Conservation (phyloP, 2,888 invertebrate species). For the Mesochorus sp. region DNA sequence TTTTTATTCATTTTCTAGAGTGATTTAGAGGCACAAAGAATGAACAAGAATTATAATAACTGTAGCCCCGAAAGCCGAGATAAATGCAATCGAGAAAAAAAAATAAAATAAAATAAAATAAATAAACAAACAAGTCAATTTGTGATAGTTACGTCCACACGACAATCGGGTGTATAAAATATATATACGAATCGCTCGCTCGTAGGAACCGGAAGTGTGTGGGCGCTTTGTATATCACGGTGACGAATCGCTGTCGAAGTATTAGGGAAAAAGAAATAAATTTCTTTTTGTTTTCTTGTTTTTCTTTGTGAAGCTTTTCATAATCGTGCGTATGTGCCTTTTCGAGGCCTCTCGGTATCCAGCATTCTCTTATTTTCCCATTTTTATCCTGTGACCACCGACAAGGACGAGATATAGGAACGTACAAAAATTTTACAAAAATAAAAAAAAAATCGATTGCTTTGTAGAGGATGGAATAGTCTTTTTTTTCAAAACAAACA, state of each 20-base stretch:
- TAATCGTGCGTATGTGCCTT: slow-evolving; percentile 66
- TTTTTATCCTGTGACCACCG: slow-evolving; percentile 61
- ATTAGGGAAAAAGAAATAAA: neutral
- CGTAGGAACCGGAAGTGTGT: no score
- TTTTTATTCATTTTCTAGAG: neutral
- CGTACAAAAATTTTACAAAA: slow-evolving; percentile 53
- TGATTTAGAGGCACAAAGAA: slow-evolving; percentile 14
- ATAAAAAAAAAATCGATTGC: slow-evolving; percentile 15
- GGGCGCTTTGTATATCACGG: slow-evolving; percentile 28
- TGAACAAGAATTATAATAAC: neutral
- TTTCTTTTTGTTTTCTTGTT: neutral
- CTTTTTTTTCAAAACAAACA: no score
- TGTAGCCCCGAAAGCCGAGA: no score
- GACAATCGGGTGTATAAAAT: slow-evolving; percentile 36
- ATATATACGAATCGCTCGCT: neutral
- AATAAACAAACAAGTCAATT: slow-evolving; percentile 27
- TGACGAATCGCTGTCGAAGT: neutral
- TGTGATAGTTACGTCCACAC: slow-evolving; percentile 41
- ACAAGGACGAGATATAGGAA: slow-evolving; percentile 63
- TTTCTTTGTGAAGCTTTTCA: neutral
- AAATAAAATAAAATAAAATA: neutral
- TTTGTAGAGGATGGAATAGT: no score
- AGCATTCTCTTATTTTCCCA: slow-evolving; percentile 69
- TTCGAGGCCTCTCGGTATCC: slow-evolving; percentile 73
- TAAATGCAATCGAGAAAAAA: neutral